Conservation (phyloP, 2,113 vertebrate genomes). For the Manacus vitellinus region DNA sequence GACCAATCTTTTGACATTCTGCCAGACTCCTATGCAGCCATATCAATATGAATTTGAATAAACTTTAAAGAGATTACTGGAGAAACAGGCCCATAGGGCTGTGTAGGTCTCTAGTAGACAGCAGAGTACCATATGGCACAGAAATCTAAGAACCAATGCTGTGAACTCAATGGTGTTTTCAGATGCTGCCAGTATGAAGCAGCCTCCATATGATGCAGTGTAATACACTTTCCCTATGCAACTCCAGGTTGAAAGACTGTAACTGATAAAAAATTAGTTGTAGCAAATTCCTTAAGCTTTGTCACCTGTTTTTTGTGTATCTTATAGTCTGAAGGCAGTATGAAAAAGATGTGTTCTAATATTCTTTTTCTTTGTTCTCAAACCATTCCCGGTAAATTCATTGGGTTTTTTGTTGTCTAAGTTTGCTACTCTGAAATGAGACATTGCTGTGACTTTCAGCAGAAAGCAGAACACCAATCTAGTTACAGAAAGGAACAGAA, state of each 20-base stretch:
- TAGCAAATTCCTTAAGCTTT: background rate
- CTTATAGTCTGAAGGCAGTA: background rate
- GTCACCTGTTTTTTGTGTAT: background rate
- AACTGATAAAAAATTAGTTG: background rate
- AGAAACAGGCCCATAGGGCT: conserved; percentile 32
- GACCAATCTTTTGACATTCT: background rate
- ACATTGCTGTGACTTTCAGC: background rate
- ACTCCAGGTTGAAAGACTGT: background rate
- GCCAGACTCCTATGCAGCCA: conserved; percentile 55
- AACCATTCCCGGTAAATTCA: background rate
- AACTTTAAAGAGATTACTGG: conserved; percentile 61
- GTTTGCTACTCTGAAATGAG: background rate
- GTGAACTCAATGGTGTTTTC: conserved; percentile 20
- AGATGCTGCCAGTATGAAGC: background rate
- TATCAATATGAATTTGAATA: conserved; percentile 56
- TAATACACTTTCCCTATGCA: background rate
- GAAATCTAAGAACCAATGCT: background rate
- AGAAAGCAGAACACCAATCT: background rate
- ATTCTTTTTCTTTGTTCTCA: conserved; percentile 9
- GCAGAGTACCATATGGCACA: conserved; percentile 23
- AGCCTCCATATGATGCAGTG: background rate
- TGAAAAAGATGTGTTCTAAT: background rate
- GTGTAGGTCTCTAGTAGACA: conserved; percentile 12
- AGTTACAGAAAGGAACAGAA: background rate
- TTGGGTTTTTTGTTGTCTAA: background rate